Conservation (phyloP, 1,140 invertebrate species). For the Drosophila simulans region DNA sequence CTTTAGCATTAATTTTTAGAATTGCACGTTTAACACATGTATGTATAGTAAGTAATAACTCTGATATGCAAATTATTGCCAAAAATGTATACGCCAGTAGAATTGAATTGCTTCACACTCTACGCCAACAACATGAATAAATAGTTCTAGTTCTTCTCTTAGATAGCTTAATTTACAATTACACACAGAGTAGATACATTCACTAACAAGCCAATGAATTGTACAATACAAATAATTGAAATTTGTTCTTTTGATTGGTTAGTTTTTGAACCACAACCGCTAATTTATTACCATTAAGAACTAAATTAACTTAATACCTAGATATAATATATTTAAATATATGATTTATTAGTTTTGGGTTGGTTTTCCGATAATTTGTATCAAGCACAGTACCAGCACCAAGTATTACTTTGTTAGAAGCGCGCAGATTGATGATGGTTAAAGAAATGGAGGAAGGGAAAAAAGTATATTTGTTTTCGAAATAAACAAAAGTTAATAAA, state of each 20-base stretch:
- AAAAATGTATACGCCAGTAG: conserved; percentile 44
- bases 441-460: conserved; percentile 20
- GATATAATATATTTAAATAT: conserved; percentile 1
- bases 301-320: conserved; percentile 43
- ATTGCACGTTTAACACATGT: conserved; percentile 63
- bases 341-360: conserved; percentile 21
- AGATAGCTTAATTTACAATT: conserved; percentile 41
- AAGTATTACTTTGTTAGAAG: conserved; percentile 66
- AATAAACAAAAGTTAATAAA: neutral
- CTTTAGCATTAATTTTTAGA: conserved; percentile 58
- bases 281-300: conserved; percentile 39
- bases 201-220: conserved; percentile 32
- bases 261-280: conserved; percentile 47
- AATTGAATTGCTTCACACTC: conserved; percentile 37
- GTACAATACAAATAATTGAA: conserved; percentile 47
- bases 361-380: conserved; percentile 23
- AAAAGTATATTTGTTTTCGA: neutral
- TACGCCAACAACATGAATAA: conserved; percentile 56
- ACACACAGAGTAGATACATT: conserved; percentile 44
- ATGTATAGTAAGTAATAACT: conserved; percentile 40
- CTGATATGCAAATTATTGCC: conserved; percentile 76
- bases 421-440: conserved; percentile 61
- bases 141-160: conserved; percentile 39
- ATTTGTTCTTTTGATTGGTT: conserved; percentile 41
- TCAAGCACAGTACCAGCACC: conserved; percentile 72